Evolutionary conservation across 2,888 invertebrate species (phyloP).

Genomic region (Carpatolechia fugitivella): DNA sequence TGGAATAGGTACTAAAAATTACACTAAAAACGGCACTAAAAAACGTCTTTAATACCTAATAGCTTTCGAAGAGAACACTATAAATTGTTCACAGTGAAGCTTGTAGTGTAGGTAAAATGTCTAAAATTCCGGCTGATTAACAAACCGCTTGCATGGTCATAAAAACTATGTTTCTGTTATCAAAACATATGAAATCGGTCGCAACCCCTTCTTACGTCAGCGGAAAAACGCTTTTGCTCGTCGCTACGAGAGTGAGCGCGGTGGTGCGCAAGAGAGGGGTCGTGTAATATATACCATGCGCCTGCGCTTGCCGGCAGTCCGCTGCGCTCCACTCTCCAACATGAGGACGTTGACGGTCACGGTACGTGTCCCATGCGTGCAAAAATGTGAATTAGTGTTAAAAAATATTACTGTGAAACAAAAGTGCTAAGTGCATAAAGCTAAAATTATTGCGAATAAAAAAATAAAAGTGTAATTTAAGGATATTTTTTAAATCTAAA

Average conservation of each 20-base stretch:
- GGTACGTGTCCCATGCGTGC: slow-evolving; percentile 53
- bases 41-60: too few relatives aligned
- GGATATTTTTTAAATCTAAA: too few relatives aligned
- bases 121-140: too few relatives aligned
- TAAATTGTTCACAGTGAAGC: too few relatives aligned
- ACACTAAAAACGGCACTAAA: too few relatives aligned
- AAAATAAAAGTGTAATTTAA: too few relatives aligned
- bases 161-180: background rate
- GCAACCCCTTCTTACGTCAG: slow-evolving; percentile 17
- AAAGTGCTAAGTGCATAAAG: background rate
- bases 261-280: slow-evolving; percentile 50
- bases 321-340: slow-evolving; percentile 50
- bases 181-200: background rate
- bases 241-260: slow-evolving; percentile 28
- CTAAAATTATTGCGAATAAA: too few relatives aligned
- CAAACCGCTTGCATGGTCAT: too few relatives aligned
- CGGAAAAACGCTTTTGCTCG: slow-evolving; percentile 20
- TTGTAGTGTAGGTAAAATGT: too few relatives aligned
- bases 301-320: slow-evolving; percentile 46
- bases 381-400: slow-evolving; percentile 20
- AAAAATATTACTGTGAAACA: background rate
- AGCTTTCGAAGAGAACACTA: too few relatives aligned
- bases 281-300: slow-evolving; percentile 53
- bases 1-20: too few relatives aligned
- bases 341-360: slow-evolving; percentile 67